Base-by-base conservation (phyloP, 1,140 invertebrate species). In the Drosophila sechellia region DNA sequence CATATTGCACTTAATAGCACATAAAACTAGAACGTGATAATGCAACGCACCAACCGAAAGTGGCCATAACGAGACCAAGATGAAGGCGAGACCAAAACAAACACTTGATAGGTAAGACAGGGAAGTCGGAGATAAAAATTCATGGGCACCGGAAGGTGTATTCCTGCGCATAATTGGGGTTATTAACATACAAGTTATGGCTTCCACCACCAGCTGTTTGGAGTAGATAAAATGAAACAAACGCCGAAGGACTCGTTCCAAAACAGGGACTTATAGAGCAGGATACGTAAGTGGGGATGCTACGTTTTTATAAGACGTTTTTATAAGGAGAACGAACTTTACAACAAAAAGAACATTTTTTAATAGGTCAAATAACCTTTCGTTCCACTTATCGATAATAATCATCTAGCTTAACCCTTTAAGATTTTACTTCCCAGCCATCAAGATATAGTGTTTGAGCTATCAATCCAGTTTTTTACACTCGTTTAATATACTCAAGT, bases 1-100 rank as follows among this genome's bases (percentile, higher is more conserved):
- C 79, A 86, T 87, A 73, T 76, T 72, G 83, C 83, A 86, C 83
- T 86, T 86, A 86, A 86, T 86, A 86, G 83, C 83, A 86, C 75
- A 86, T 86, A 87, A 86, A 86, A 87, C 74, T 76, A 72, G 54
- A 54, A 87, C 83, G 83, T 86, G 83, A 86, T 86, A 86, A 86
- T 86, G 83, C 83, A 86, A 83, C 79, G 75, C 75, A 87, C 79
- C 83, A 69, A 15, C 59, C 75, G 49, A 81, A 76, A 76, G 83
- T 87, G 75, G 58, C 63, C 75, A 76, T 79, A 79, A 77, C 42
- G 39, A 13, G 35, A 43, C 10, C 57, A 17, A 34, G 43, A 42
- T 76, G 54, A 17, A 56, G 63, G 27, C 46, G 3, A 78, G 53
- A 27, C 45, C 42, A 43, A 64, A 48, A 65, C 71, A 77, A 64